phyloP scores from a whole-genome alignment of 2,113 vertebrate genomes.

The rat (Rattus norvegicus) region DNA sequence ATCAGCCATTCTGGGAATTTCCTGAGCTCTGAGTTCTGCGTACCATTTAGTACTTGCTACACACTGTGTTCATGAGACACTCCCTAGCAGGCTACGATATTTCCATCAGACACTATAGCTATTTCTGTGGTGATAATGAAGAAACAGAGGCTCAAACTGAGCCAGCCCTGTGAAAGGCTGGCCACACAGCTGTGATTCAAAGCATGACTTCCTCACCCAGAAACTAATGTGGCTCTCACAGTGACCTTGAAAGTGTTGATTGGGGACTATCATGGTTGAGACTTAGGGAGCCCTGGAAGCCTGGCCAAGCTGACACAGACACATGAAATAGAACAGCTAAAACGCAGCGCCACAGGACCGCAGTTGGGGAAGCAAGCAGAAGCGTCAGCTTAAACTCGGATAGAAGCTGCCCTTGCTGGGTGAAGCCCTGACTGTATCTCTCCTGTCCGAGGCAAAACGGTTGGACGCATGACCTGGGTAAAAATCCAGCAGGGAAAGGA shows the following conservation, averaged over 20 bases:
- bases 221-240: rapidly evolving
- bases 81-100: not conserved
- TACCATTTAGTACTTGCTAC: not conserved
- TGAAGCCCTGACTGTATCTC: not conserved
- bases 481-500: constrained; percentile 3
- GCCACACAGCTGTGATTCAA: not conserved
- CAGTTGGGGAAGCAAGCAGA: not conserved
- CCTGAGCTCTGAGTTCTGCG: not conserved
- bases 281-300: not conserved
- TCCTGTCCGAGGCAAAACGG: not conserved
- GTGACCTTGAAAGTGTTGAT: not conserved
- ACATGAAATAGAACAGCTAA: not conserved
- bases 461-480: not conserved
- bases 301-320: not conserved
- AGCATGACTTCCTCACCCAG: not conserved
- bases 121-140: not conserved
- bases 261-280: not conserved
- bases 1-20: not conserved
- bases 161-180: not conserved
- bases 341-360: not conserved
- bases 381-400: not conserved
- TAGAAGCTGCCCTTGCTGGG: not conserved
- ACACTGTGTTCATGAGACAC: not conserved
- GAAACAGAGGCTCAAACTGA: not conserved
- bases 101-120: not conserved